Conservation (phyloP, 2,113 vertebrate genomes). For the Lampris megalopsis region DNA sequence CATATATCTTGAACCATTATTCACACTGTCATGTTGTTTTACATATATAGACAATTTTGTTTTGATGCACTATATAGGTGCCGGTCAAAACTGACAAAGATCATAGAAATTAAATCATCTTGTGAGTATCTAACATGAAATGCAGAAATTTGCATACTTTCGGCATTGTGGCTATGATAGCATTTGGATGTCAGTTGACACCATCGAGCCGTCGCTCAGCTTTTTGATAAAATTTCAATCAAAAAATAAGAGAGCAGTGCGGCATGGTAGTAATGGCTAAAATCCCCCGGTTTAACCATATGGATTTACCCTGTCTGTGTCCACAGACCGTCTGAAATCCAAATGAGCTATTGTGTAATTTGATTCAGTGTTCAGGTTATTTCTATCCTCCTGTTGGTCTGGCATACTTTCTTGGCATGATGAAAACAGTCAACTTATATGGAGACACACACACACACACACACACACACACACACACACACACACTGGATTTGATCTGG, state of each 20-base stretch:
- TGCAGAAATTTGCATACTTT: neutral
- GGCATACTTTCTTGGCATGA: no score
- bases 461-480: no score
- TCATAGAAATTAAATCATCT: neutral
- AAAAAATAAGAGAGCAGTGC: neutral
- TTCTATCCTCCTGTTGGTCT: neutral
- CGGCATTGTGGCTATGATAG: neutral
- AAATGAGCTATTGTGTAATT: neutral
- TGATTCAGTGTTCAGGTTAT: neutral
- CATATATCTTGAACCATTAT: conserved; percentile 16
- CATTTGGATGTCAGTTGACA: neutral
- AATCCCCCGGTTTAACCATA: no score
- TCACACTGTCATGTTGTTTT: neutral
- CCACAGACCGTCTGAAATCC: neutral
- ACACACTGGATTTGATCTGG: no score
- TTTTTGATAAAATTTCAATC: neutral
- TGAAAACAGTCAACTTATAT: no score
- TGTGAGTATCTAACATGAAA: neutral
- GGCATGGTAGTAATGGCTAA: neutral
- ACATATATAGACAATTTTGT: neutral
- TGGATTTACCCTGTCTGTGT: no score
- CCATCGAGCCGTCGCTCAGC: neutral
- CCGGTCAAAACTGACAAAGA: neutral
- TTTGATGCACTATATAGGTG: neutral
- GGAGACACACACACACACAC: no score